Conservation (phyloP, 1,140 invertebrate genomes). For the Lepidurus couesii region DNA sequence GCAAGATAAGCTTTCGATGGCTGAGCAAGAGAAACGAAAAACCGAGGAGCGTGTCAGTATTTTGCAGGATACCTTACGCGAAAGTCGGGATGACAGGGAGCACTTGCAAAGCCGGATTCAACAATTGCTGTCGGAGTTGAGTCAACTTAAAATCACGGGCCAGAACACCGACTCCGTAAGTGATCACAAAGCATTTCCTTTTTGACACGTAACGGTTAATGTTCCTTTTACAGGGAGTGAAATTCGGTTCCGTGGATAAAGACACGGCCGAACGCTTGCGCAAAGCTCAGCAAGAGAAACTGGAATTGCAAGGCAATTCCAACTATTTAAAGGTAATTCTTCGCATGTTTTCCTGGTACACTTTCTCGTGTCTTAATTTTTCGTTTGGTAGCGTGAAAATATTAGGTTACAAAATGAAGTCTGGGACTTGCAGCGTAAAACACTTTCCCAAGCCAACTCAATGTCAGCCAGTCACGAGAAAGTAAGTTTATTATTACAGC, state of each 20-base stretch:
- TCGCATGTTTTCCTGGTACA: neutral
- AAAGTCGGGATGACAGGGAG: neutral
- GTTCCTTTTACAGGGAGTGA: neutral
- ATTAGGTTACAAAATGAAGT: neutral
- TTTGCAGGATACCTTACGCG: neutral
- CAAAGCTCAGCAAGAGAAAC: constrained; percentile 1
- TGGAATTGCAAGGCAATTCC: neutral
- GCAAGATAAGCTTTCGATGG: neutral
- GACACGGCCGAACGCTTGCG: neutral
- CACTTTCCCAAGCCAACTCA: neutral
- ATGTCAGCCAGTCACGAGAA: neutral
- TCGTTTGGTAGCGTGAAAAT: neutral
- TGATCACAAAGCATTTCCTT: neutral
- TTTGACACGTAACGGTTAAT: neutral
- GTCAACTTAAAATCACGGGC: neutral
- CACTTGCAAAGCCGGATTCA: neutral
- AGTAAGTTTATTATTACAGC: neutral
- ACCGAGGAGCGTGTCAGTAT: neutral
- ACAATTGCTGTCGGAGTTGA: neutral
- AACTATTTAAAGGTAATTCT: neutral
- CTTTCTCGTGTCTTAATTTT: neutral
- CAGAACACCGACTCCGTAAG: neutral
- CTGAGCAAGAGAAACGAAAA: constrained; percentile 4
- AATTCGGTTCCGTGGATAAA: neutral
- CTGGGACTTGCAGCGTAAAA: neutral